Conservation (phyloP, 2,113 vertebrate genomes). For the Fulmarus glacialis region DNA sequence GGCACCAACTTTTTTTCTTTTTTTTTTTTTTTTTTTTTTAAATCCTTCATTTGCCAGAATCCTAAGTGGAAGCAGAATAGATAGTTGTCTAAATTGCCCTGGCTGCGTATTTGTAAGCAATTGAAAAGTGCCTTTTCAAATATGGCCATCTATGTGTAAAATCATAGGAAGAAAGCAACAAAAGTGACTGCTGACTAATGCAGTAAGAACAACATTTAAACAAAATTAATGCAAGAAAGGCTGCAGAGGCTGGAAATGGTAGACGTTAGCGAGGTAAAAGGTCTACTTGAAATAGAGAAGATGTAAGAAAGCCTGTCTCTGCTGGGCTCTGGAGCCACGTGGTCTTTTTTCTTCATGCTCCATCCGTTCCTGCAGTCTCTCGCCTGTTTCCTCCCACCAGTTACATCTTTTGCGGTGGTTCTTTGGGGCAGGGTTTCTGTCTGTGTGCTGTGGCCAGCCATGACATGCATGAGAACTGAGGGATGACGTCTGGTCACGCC, state of each 20-base stretch:
- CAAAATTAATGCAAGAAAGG: not conserved
- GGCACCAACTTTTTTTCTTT: not conserved
- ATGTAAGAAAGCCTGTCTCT: not conserved
- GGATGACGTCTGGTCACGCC: not conserved
- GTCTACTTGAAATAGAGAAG: not conserved
- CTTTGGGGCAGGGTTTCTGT: not conserved
- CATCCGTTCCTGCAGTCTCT: not conserved
- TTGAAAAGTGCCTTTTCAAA: not conserved
- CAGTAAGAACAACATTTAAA: not conserved
- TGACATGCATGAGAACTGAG: not conserved
- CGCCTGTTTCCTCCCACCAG: not conserved
- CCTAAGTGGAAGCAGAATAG: constrained; percentile 8
- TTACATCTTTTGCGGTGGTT: not conserved
- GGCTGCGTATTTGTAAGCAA: not conserved
- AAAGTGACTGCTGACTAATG: not conserved
- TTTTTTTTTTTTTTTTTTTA: not conserved
- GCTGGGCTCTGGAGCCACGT: rapidly evolving
- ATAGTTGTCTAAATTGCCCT: not conserved
- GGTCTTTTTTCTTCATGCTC: not conserved
- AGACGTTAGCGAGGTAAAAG: not conserved
- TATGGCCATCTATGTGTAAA: not conserved
- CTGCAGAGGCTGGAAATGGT: not conserved
- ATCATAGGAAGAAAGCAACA: not conserved
- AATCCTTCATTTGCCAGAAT: not conserved
- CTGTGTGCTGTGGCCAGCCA: not conserved